phyloP scores from a whole-genome alignment of 2,888 invertebrate genomes.

The Epiblema foenella region DNA sequence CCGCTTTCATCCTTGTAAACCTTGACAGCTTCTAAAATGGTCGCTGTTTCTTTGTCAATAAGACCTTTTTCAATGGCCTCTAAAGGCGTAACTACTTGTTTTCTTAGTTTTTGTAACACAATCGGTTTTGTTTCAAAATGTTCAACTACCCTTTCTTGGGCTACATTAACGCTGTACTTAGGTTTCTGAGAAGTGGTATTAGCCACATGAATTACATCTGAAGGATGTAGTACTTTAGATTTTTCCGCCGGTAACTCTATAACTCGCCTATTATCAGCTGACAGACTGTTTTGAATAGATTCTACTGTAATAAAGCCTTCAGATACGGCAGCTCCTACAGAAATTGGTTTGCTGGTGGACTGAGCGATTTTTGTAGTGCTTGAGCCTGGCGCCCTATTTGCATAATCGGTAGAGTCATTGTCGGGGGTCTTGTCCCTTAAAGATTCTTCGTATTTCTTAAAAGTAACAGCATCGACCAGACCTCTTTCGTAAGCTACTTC shows the following conservation, averaged over 20 bases:
- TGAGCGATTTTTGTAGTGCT: conserved; percentile 60
- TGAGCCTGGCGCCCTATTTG: conserved; percentile 48
- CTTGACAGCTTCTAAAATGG: conserved; percentile 86
- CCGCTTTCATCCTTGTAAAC: conserved; percentile 85
- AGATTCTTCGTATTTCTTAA: conserved; percentile 81
- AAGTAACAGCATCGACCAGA: conserved; percentile 86
- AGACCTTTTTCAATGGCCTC: conserved; percentile 92
- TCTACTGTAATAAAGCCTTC: conserved; percentile 83
- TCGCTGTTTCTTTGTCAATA: conserved; percentile 90
- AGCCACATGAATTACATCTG: conserved; percentile 85
- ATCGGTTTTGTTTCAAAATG: conserved; percentile 88
- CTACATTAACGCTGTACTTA: conserved; percentile 87
- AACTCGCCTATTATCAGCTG: conserved; percentile 66
- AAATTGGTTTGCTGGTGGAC: conserved; percentile 80
- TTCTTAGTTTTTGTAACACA: conserved; percentile 91
- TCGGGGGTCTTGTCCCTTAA: conserved; percentile 69
- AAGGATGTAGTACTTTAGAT: conserved; percentile 53
- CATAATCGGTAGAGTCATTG: conserved; percentile 45
- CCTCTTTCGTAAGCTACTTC: conserved; percentile 93
- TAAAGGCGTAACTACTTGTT: conserved; percentile 89
- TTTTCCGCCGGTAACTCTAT: conserved; percentile 56
- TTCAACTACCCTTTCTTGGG: conserved; percentile 83
- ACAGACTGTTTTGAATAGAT: conserved; percentile 77
- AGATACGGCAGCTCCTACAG: conserved; percentile 85
- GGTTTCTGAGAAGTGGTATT: conserved; percentile 86